Evolutionary conservation across 1,140 invertebrate species (phyloP).

Genomic region (Drosophila athabasca): DNA sequence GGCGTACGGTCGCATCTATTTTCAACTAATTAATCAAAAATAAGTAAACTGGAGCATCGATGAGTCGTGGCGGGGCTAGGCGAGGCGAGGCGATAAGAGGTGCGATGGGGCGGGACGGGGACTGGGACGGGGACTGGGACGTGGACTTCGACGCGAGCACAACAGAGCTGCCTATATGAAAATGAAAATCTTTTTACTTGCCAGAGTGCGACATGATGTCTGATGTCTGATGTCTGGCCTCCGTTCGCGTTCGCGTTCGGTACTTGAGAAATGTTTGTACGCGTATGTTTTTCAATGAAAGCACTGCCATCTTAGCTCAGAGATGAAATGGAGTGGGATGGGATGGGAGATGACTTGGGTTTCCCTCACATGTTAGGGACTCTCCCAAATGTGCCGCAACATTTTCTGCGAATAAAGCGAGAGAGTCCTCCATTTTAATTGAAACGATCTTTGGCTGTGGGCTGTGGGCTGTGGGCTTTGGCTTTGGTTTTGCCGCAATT

Average conservation of each 20-base stretch:
- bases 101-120: conserved; percentile 15
- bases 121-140: neutral
- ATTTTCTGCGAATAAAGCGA: conserved; percentile 60
- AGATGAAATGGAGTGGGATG: conserved; percentile 12
- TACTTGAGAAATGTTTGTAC: conserved; percentile 34
- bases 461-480: conserved; percentile 3
- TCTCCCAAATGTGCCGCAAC: conserved; percentile 71
- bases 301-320: conserved; percentile 15
- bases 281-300: conserved; percentile 22
- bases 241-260: conserved; percentile 13
- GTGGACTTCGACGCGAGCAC: conserved; percentile 4
- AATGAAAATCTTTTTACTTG: conserved; percentile 30
- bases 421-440: conserved; percentile 51
- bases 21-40: conserved; percentile 81
- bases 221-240: conserved; percentile 16
- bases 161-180: conserved; percentile 13
- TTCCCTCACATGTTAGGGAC: conserved; percentile 51
- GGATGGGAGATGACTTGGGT: conserved; percentile 22
- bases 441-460: conserved; percentile 48
- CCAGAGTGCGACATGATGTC: conserved; percentile 51
- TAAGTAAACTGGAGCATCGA: conserved; percentile 76
- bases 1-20: conserved; percentile 53
- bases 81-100: conserved; percentile 12
- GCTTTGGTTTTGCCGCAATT: conserved; percentile 37
- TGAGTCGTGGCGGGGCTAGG: conserved; percentile 47